A percentile compares a stretch with the other conserved stretches of the same genome.
phyloP scores from a whole-genome alignment of 2,888 invertebrate species.

The Drosophila vallismaia region DNA sequence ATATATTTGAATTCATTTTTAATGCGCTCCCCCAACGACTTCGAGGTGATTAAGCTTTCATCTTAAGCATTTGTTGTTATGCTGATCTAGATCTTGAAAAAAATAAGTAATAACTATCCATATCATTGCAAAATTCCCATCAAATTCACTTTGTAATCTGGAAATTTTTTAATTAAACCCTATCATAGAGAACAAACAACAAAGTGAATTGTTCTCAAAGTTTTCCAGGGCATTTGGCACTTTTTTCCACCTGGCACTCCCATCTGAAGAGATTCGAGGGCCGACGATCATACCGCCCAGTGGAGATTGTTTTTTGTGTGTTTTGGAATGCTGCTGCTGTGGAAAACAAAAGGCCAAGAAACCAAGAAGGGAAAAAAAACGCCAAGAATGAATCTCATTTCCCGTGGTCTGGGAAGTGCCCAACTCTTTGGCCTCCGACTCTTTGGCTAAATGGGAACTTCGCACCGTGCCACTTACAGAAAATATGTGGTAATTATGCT shows the following conservation, averaged over 20 bases:
- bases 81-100: neutral
- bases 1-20: neutral
- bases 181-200: conserved; percentile 24
- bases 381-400: conserved; percentile 70
- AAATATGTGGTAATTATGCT: conserved; percentile 78
- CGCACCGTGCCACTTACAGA: conserved; percentile 72
- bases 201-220: conserved; percentile 32
- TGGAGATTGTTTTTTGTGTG: conserved; percentile 16
- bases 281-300: conserved; percentile 22
- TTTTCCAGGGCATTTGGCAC: conserved; percentile 18
- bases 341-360: conserved; percentile 39
- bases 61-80: neutral
- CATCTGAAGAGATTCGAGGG: conserved; percentile 24
- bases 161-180: conserved; percentile 20
- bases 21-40: neutral
- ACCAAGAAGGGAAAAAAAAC: conserved; percentile 30
- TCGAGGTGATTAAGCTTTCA: neutral
- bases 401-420: conserved; percentile 67
- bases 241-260: conserved; percentile 3
- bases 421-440: conserved; percentile 29
- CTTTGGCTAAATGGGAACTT: conserved; percentile 71
- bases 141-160: conserved; percentile 7
- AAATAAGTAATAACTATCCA: conserved; percentile 1
- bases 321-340: conserved; percentile 30
- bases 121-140: conserved; percentile 13